These are phyloP conservation scores for Drosophila mauritiana DNA, from an alignment of 1,140 invertebrate genomes.

Conservation along the genomic window DNA sequence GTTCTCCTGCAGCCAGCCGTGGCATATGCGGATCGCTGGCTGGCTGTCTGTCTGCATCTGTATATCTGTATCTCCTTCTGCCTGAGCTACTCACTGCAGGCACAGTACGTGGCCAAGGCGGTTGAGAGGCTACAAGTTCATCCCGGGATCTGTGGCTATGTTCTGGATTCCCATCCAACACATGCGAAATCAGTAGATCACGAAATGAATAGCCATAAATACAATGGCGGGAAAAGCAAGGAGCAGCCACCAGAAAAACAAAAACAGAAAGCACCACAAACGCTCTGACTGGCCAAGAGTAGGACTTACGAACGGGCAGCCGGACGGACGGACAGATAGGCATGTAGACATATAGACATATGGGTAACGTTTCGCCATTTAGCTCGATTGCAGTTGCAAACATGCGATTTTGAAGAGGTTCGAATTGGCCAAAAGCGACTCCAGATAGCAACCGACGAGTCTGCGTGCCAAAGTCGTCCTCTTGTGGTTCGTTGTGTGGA, in stretches of 20 bases:
- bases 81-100: constrained; percentile 19
- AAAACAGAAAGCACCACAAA: constrained; percentile 7
- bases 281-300: constrained; percentile 19
- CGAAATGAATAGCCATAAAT: constrained; percentile 82
- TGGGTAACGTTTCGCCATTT: constrained; percentile 76
- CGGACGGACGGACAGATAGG: constrained; percentile 50
- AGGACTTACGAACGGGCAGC: constrained; percentile 4
- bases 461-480: constrained; percentile 39
- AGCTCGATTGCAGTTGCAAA: constrained; percentile 80
- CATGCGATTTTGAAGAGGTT: constrained; percentile 80
- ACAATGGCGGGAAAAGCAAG: constrained; percentile 64
- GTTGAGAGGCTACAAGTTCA: constrained; percentile 69
- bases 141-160: constrained; percentile 36
- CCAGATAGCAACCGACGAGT: constrained; percentile 27
- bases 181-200: constrained; percentile 82
- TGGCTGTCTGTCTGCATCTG: constrained; percentile 10
- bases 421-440: constrained; percentile 62
- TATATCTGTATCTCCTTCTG: constrained; percentile 46
- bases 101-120: constrained; percentile 70
- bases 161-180: constrained; percentile 76
- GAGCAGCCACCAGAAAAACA: constrained; percentile 32
- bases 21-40: not conserved
- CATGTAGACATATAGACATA: constrained; percentile 66
- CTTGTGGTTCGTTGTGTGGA: constrained; percentile 24
- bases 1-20: constrained; percentile 38